Evolutionary conservation across 2,797 vertebrate genomes (phyloP).

Genomic region (Pantherophis alleghaniensis): DNA sequence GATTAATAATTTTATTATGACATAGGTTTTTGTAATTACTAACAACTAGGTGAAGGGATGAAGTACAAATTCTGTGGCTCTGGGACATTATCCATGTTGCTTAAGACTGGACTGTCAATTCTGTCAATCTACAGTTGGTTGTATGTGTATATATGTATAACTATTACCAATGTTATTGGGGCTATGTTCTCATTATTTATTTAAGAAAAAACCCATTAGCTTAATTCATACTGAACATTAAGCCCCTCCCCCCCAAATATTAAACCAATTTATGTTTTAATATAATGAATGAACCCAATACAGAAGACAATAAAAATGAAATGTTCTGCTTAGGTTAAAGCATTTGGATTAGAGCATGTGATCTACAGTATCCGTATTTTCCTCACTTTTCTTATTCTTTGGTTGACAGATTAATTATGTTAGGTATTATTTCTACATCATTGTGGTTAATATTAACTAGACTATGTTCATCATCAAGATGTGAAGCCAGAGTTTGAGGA

Average conservation of each 20-base stretch:
- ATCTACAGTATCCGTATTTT: not conserved
- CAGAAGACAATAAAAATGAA: not conserved
- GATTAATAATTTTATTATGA: not conserved
- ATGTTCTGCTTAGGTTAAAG: not conserved
- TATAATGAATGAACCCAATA: not conserved
- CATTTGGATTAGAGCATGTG: not conserved
- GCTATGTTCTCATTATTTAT: not conserved
- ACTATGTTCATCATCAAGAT: not conserved
- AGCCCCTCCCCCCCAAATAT: not conserved
- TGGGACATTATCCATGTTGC: not conserved
- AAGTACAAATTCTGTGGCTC: not conserved
- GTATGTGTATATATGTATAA: not conserved
- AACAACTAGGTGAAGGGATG: not conserved
- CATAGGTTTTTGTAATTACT: not conserved
- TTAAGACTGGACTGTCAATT: not conserved
- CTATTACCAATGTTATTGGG: not conserved
- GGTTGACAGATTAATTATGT: not conserved
- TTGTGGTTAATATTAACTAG: not conserved
- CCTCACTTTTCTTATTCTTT: not conserved
- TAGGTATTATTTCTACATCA: not conserved
- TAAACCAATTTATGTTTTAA: not conserved
- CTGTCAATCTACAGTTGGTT: not conserved
- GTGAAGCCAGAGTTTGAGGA: not conserved
- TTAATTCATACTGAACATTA: not conserved
- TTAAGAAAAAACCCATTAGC: not conserved